Base-by-base conservation (phyloP, 2,113 vertebrate species). In the Oostethus manadensis region DNA sequence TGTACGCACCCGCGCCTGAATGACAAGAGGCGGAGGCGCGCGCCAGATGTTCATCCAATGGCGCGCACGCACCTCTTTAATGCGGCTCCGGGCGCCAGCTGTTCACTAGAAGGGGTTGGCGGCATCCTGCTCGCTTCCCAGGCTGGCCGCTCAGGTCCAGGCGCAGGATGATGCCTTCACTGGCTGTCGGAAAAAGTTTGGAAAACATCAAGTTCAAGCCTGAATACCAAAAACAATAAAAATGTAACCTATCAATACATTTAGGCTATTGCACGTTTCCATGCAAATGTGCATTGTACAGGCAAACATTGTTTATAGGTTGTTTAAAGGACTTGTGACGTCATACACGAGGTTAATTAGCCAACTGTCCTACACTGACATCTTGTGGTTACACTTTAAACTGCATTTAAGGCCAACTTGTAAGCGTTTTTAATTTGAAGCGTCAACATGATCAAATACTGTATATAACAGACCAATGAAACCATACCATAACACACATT, bases 11-110 rank as follows among this genome's bases (percentile, higher is more conserved):
- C 43, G 56, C 51, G 64, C 40, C 22, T 26, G 33, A 22, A 6
- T 15, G 61, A 63, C 35, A 35, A 60, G 74, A 49, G 26, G 64
- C 70, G 66, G 73, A 29, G 73, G 64, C 72, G 81, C 79, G 74
- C 79, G 8, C 58, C 79, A 82, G 71, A 77, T 81, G 84, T 71
- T 78, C 40, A 40, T 22, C 56, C 60, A 50, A 46, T 16, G 42
- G 62, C 38, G 58, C 73, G 70, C 60, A 51, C 23, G n/a, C 64
- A 17, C 29, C 22, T 15, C 45, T 60, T 61, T 55, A 42, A 65
- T 56, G 60, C 62, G n/a, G 63, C 48, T 58, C 42, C 13, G 9
- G 42, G 14, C 16, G 56, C 13, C 33, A 11, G 42, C 10, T 55
- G 55, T 16, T 15, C 0, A 40, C 18, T 33, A 13, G 4, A 3